A percentile compares a stretch with the other conserved stretches of the same genome.
These are phyloP conservation scores for Cetoscarus ocellatus DNA, from an alignment of 2,797 vertebrate genomes.

Conservation along the genomic window DNA sequence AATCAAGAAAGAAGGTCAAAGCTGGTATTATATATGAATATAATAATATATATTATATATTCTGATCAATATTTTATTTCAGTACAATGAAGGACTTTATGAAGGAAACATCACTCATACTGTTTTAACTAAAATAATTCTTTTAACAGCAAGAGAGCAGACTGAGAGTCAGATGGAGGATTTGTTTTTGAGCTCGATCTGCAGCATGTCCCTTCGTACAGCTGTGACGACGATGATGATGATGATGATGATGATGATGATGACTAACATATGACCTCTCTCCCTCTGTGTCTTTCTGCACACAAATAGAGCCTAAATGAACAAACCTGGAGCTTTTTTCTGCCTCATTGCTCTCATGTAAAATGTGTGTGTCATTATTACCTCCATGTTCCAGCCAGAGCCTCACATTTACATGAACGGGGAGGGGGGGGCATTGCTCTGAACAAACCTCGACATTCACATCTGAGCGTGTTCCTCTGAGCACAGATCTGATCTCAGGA, in stretches of 20 bases:
- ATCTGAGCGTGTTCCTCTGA: no score
- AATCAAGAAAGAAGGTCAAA: no score
- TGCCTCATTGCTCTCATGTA: conserved; percentile 67
- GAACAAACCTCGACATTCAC: no score
- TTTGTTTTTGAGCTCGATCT: not conserved
- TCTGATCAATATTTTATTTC: not conserved
- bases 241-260: not conserved
- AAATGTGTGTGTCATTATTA: conserved; percentile 62
- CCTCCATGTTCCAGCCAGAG: conserved; percentile 57
- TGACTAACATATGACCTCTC: not conserved
- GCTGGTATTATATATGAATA: no score
- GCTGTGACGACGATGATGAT: not conserved
- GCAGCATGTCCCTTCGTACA: not conserved
- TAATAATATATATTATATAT: not conserved
- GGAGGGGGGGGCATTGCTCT: not conserved
- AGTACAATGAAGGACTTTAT: not conserved
- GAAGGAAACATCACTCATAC: not conserved
- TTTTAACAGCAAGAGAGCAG: conserved; percentile 9
- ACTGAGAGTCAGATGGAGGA: conserved; percentile 7
- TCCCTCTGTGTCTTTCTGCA: conserved; percentile 3
- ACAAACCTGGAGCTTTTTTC: conserved; percentile 56
- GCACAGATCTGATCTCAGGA: no score
- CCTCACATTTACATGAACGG: conserved; percentile 61
- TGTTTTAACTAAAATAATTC: not conserved
- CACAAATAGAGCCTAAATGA: conserved; percentile 5